Conservation (phyloP, 2,888 invertebrate species). For the Drosophila falleni region DNA sequence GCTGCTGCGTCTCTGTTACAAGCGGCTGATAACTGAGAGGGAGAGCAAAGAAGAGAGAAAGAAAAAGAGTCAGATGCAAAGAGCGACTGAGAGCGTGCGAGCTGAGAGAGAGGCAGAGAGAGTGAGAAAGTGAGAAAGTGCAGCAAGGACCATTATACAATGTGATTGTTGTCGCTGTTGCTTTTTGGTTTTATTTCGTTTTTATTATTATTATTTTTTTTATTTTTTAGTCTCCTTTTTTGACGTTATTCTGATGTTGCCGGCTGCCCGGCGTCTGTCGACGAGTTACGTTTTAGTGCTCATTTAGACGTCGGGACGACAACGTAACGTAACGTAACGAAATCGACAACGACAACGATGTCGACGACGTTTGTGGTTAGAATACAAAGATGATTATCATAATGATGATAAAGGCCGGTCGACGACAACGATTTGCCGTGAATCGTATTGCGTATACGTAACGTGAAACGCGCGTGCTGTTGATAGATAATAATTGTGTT, state of each 20-base stretch:
- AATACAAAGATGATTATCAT: constrained; percentile 38
- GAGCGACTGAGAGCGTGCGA: neutral
- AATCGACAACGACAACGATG: constrained; percentile 5
- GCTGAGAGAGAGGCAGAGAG: constrained; percentile 15
- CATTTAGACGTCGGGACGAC: constrained; percentile 78
- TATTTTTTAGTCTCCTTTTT: constrained; percentile 16
- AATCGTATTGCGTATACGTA: constrained; percentile 34
- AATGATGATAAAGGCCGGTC: constrained; percentile 21
- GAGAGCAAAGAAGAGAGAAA: constrained; percentile 18
- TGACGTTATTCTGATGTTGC: constrained; percentile 33
- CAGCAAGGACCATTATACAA: constrained; percentile 46
- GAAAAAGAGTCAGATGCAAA: neutral
- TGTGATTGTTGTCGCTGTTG: constrained; percentile 14
- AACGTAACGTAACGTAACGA: constrained; percentile 57
- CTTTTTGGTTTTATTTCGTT: constrained; percentile 5
- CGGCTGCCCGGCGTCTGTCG: constrained; percentile 63
- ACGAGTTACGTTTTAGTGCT: constrained; percentile 75
- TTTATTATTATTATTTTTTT: constrained; percentile 13
- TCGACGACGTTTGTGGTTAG: constrained; percentile 54
- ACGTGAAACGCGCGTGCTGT: constrained; percentile 57
- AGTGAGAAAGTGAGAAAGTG: constrained; percentile 27
- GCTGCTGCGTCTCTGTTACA: constrained; percentile 74
- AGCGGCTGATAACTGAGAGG: constrained; percentile 38
- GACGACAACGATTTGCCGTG: constrained; percentile 29
- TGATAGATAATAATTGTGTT: constrained; percentile 52